Evolutionary conservation across 2,797 vertebrate species (phyloP).

Genomic region (Muraenolepis orangiensis): DNA sequence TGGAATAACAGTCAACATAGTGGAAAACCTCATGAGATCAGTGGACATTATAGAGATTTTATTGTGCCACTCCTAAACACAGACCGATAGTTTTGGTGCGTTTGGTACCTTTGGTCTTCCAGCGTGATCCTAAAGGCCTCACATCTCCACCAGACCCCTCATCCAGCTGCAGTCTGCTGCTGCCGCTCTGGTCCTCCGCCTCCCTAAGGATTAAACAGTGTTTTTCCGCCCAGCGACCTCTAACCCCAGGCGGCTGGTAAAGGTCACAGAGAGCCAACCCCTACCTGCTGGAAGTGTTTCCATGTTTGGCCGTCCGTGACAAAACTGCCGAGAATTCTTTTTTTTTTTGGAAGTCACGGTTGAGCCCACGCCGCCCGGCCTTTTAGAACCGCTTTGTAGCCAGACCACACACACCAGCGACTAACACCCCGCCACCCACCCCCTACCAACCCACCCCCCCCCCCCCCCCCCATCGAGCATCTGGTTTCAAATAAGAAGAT

Average conservation of each 20-base stretch:
- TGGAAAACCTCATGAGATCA: neutral
- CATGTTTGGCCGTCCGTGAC: neutral
- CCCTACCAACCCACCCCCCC: too few species aligned
- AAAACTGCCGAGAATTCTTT: neutral
- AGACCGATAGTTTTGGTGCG: neutral
- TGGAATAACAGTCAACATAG: neutral
- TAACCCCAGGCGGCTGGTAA: slow-evolving; percentile 6
- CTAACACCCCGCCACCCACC: neutral
- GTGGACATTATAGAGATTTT: neutral
- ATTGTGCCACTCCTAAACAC: neutral
- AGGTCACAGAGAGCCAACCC: neutral
- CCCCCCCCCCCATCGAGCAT: neutral
- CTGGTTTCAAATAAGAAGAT: neutral
- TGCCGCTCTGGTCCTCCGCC: neutral
- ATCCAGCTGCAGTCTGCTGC: slow-evolving; percentile 2
- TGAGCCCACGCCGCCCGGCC: neutral
- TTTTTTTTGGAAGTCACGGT: neutral
- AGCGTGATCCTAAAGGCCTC: neutral
- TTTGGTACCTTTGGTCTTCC: neutral
- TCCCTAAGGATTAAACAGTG: neutral
- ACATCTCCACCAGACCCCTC: too few species aligned
- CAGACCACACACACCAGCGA: neutral
- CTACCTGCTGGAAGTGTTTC: slow-evolving; percentile 6
- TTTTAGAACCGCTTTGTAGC: neutral
- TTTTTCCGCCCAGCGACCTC: neutral